Conservation (phyloP, 2,113 vertebrate species). For the Halcyon senegalensis region DNA sequence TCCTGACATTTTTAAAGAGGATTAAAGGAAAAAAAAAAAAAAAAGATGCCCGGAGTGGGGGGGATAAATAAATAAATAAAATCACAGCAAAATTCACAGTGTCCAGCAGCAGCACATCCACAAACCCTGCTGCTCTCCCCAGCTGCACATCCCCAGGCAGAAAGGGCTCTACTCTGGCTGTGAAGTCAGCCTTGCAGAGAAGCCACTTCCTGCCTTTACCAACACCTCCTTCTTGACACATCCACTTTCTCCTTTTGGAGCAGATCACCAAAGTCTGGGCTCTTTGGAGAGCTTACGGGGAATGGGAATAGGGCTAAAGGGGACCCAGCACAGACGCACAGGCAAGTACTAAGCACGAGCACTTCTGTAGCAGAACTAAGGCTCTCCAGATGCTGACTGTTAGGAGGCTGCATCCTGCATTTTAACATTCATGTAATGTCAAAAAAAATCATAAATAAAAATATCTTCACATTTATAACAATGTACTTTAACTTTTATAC, state of each 20-base stretch:
- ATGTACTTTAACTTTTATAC: accelerated
- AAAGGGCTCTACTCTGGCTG: neutral
- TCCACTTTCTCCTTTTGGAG: neutral
- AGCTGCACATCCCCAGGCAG: neutral
- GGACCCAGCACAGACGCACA: accelerated
- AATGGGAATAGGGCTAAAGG: neutral
- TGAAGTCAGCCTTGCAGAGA: neutral
- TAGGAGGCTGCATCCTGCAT: neutral
- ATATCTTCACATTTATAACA: neutral
- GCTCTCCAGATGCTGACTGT: neutral
- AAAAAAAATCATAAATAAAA: neutral
- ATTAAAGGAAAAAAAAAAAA: neutral
- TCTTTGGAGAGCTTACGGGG: accelerated
- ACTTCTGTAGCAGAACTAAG: neutral
- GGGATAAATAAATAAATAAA: too few relatives aligned
- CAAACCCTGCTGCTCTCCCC: neutral
- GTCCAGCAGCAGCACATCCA: neutral
- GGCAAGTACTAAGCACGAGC: neutral
- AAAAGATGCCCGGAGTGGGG: too few relatives aligned
- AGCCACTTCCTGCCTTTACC: neutral
- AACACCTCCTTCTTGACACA: neutral
- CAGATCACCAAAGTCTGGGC: neutral
- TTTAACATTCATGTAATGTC: neutral
- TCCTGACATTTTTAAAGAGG: neutral
- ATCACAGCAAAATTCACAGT: neutral